Evolutionary conservation across 2,113 vertebrate genomes (phyloP), one percentile per base, ranked within the genome.

Genomic region (Callipepla californica): DNA sequence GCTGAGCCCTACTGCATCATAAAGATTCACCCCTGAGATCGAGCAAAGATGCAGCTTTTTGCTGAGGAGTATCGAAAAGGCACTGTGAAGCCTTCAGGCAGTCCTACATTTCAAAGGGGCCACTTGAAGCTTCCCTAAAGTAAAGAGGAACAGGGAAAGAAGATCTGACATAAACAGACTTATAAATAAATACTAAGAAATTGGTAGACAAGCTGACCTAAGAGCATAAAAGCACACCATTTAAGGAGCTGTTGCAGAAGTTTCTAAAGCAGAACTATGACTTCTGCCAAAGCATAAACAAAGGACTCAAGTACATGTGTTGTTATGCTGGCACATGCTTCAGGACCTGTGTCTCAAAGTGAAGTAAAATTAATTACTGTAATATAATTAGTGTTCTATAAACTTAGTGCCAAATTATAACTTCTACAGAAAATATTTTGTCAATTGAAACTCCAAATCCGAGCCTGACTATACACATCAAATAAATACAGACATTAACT

Each of bases 351-450:
- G 23, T 72, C 48, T 73, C 20, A 48, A 85, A 80, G 21, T 21
- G 11, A 53, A 15, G 8, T 36, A 87, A 65, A 88, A 93, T 83
- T 92, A 80, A 86, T 94, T 75, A 74, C 73, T 74, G 18, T 42
- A 83, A 80, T 44, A 55, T 45, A 86, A 86, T 78, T 88, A 84
- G 66, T 4, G 38, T 2, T 26, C 58, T 26, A 59, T 32, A 51
- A 93, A 89, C n/a, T 92, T 28, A 32, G 40, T 82, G 42, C n/a
- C n/a, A 80, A 88, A 72, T 40, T 1, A 89, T 47, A 14, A 68
- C 59, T 93, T 87, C 13, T 75, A 32, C 17, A 48, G 62, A 86
- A 93, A 81, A 84, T 7, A 68, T 17, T 80, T 62, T 65, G 36
- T 90, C 28, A 90, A 34, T 47, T 38, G 57, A n/a, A 87, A 72